These are phyloP conservation scores for Platyscapa corneri DNA, from an alignment of 1,140 invertebrate species.

Conservation along the genomic window DNA sequence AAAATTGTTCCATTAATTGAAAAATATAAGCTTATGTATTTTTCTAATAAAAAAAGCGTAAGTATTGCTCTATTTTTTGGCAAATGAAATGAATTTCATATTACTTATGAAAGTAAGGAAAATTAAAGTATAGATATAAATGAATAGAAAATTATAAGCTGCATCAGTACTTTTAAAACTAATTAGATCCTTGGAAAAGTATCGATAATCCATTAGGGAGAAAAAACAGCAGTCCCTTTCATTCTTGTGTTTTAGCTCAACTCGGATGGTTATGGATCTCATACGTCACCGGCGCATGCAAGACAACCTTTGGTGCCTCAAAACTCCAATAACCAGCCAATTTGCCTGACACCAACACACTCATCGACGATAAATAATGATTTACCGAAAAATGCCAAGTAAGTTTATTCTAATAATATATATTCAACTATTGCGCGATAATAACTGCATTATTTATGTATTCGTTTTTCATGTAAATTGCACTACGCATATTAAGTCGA, in stretches of 20 bases:
- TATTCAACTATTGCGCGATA: no score
- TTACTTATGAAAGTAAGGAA: no score
- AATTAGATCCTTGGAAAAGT: neutral
- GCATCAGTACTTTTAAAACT: neutral
- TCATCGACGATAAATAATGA: constrained; percentile 66
- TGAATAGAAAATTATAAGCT: neutral
- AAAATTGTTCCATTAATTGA: no score
- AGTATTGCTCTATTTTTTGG: no score
- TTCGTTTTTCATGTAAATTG: no score
- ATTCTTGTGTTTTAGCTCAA: constrained; percentile 76
- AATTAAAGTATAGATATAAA: neutral
- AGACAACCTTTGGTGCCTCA: constrained; percentile 80
- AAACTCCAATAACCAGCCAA: constrained; percentile 75
- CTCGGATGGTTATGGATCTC: constrained; percentile 86
- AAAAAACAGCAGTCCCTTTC: constrained; percentile 18
- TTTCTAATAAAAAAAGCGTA: no score
- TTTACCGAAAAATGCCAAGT: constrained; percentile 92
- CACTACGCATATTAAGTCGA: no score
- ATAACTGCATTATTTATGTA: no score
- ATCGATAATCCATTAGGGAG: neutral
- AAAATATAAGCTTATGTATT: no score
- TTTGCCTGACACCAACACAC: constrained; percentile 74
- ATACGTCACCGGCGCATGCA: constrained; percentile 87
- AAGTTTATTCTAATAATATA: no score
- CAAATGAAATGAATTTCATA: no score